Base-by-base conservation (phyloP, 2,797 vertebrate species). In the Tenualosa thibaudeaui region DNA sequence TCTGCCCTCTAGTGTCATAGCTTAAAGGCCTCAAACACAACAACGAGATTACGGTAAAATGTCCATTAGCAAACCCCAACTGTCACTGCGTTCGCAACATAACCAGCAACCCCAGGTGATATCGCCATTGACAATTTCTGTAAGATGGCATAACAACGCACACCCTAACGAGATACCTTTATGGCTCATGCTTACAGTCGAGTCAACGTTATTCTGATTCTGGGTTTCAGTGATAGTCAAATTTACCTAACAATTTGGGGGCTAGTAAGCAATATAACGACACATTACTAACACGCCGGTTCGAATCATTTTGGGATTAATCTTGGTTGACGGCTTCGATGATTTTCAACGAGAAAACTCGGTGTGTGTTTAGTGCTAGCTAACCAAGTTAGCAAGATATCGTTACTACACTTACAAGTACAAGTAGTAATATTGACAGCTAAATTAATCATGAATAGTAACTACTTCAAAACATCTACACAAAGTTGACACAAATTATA, bases 231-330 rank as follows among this genome's bases (percentile, higher is more conserved):
- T 75, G 31, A 75, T 75, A 31, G 68, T 40, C 68, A 40, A 37
- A 15, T 75, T 31, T 43, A 40, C 5, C 68, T 40, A 13, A 37
- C 40, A 75, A 75, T 75, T 7, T 40, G 56, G 22, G 3, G 56
- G 17, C 56, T 40, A 43, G 31, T 75, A 37, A 7, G 81, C 31
- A 49, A 81, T 46, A 53, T 15, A 53, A 53, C 51, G 85, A 81
- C 53, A 78, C 83, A 49, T 56, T 51, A 50, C 58, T 43, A 43
- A 85, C 83, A 84, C 82, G 89, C 90, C 90, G 89, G 90, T 81
- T 86, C 46, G 71, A 85, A 88, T 88, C 88, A 89, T 84, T 87
- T 84, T 83, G 86, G 78, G 85, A 85, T 85, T 56, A 82, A 86
- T 87, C 86, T 87, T 54, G 86, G 83, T 86, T 86, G 40, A 81